A percentile compares a stretch with the other conserved stretches of the same genome.
Evolutionary conservation across 2,797 vertebrate species (phyloP).

Genomic region (Myotis myotis): DNA sequence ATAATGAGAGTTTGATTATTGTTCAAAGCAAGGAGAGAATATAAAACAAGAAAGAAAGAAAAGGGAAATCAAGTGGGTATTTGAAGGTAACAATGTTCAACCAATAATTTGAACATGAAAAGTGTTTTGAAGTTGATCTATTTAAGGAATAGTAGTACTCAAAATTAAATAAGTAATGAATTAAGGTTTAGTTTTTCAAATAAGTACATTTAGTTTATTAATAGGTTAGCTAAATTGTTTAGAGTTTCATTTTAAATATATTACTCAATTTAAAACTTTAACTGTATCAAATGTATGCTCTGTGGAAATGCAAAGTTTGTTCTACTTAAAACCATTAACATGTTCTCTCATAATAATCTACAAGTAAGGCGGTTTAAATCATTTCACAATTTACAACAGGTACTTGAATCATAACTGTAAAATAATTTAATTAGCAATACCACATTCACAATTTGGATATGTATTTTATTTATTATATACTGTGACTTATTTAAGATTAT

Average conservation of each 20-base stretch:
- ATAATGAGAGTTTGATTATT: not conserved
- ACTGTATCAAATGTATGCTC: not conserved
- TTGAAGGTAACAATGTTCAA: not conserved
- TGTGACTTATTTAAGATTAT: not conserved
- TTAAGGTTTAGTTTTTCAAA: not conserved
- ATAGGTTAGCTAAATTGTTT: not conserved
- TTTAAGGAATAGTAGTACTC: not conserved
- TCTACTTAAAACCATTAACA: not conserved
- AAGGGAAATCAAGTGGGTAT: not conserved
- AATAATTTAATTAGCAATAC: not conserved
- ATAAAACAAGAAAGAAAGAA: not conserved
- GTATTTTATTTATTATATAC: not conserved
- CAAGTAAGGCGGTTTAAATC: not conserved
- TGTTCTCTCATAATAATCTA: not conserved
- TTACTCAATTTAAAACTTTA: not conserved
- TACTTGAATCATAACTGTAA: not conserved
- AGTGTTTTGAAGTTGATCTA: not conserved
- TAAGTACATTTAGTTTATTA: not conserved
- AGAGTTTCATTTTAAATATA: not conserved
- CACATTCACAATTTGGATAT: constrained; percentile 5
- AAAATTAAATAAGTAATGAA: not conserved
- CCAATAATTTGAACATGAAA: not conserved
- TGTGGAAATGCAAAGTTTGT: not conserved
- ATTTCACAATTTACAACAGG: not conserved
- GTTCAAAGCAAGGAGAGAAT: not conserved